Evolutionary conservation across 2,113 vertebrate species (phyloP), one percentile per base, ranked within the genome.

Genomic region (Tautogolabrus adspersus): DNA sequence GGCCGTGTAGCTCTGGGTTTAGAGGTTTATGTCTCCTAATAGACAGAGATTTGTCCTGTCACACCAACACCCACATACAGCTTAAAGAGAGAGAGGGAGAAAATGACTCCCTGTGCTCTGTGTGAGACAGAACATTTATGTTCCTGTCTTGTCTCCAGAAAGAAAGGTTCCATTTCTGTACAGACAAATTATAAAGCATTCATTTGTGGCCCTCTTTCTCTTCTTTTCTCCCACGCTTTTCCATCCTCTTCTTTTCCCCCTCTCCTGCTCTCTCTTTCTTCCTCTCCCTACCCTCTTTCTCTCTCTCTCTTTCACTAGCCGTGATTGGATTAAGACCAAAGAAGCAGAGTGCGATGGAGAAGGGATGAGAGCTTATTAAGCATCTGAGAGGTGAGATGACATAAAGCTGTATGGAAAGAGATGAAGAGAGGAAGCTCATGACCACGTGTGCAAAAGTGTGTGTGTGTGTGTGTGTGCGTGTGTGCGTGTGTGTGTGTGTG

Each of bases 1-100:
- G 86, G 86, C 87, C 21, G 79, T 84, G 86, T 79, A 80, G 86
- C 90, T 81, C 66, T 19, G 83, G 85, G 89, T 93, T 92, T 89
- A 91, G 90, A 89, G 90, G 88, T 89, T 92, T 90, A 91, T 91
- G 89, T 93, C 90, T 90, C 87, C 84, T 93, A 93, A 93, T 93
- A 92, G 89, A 87, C 84, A 80, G 84, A 93, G 87, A 91, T 93
- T 91, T 92, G 90, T 91, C 81, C 90, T 91, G 92, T 92, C 89
- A 88, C 91, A 89, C 81, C 83, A 79, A 89, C 88, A 88, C 82
- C 85, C 89, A 88, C 89, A 79, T 90, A 79, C 79, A 90, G 88
- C 85, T 91, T 89, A 82, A 66, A 73, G 67, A 72, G 62, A 75
- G 60, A 49, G 44, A 49, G 44, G 30, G 47, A 74, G 73, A 72